Conservation (phyloP, 1,140 invertebrate genomes). For the Arctopsyche grandis region DNA sequence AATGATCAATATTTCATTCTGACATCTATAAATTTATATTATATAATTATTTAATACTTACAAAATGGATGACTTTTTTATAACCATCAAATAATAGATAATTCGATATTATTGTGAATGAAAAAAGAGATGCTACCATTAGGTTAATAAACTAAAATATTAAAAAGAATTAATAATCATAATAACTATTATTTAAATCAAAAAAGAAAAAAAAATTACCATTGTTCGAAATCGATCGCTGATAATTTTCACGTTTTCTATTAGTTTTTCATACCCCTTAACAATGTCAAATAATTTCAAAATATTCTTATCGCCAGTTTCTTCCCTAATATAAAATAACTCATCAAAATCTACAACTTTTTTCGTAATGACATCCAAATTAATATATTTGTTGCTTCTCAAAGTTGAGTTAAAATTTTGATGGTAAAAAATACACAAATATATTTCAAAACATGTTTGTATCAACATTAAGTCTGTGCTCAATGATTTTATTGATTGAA, state of each 20-base stretch:
- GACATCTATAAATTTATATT: no score
- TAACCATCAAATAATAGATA: background rate
- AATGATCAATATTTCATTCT: no score
- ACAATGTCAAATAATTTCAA: background rate
- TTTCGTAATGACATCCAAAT: no score
- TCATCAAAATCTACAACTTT: no score
- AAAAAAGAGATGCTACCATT: background rate
- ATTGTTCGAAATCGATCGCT: background rate
- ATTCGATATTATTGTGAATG: background rate
- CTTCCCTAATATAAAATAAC: no score
- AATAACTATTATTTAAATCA: background rate
- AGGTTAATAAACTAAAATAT: background rate
- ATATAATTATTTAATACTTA: background rate
- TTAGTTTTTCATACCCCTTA: background rate
- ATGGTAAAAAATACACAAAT: background rate
- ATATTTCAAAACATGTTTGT: slow-evolving; percentile 6
- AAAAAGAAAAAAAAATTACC: background rate
- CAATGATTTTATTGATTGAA: background rate
- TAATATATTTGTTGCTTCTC: background rate
- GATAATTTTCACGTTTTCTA: slow-evolving; percentile 19
- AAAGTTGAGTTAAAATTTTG: background rate
- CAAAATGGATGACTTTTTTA: background rate
- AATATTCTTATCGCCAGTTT: no score
- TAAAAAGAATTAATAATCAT: background rate
- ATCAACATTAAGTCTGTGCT: background rate